Evolutionary conservation across 2,888 invertebrate genomes (phyloP).

Genomic region (Galerucella nymphaeae): DNA sequence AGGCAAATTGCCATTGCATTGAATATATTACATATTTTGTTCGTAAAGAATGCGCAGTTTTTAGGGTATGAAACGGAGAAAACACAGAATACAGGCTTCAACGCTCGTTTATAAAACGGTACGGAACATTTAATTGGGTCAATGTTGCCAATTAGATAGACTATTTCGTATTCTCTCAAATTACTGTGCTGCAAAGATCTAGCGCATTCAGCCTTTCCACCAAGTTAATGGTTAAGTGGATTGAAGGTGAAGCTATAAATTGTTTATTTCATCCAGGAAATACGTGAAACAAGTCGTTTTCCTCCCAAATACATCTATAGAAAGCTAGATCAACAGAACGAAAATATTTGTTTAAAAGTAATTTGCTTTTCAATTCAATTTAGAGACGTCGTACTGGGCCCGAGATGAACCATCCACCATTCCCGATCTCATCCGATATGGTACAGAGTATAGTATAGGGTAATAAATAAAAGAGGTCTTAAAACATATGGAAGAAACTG

Average conservation of each 20-base stretch:
- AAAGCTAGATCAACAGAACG: slow-evolving; percentile 8
- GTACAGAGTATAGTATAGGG: too few relatives aligned
- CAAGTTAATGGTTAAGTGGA: slow-evolving; percentile 31
- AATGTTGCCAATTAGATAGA: slow-evolving; percentile 51
- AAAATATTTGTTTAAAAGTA: slow-evolving; percentile 19
- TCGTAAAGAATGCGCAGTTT: slow-evolving; percentile 12
- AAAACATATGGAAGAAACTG: too few relatives aligned
- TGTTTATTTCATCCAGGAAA: slow-evolving; percentile 39
- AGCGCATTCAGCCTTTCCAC: slow-evolving; percentile 32
- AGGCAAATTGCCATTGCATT: slow-evolving; percentile 20
- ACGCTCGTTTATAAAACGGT: slow-evolving; percentile 24
- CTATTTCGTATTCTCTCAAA: slow-evolving; percentile 52
- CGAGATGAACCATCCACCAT: too few relatives aligned
- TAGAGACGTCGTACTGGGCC: too few relatives aligned
- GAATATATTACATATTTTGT: slow-evolving; percentile 10
- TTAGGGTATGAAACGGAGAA: neutral
- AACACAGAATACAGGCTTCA: slow-evolving; percentile 16
- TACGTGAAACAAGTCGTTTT: slow-evolving; percentile 31
- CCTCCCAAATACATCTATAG: slow-evolving; percentile 15
- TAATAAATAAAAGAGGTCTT: too few relatives aligned
- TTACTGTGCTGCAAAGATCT: slow-evolving; percentile 42
- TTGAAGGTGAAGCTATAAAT: slow-evolving; percentile 39
- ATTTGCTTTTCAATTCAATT: slow-evolving; percentile 24
- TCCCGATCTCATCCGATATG: too few relatives aligned
- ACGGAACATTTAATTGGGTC: slow-evolving; percentile 38